Conservation (phyloP, 2,113 vertebrate species). For the Gasterosteus aculeatus region DNA sequence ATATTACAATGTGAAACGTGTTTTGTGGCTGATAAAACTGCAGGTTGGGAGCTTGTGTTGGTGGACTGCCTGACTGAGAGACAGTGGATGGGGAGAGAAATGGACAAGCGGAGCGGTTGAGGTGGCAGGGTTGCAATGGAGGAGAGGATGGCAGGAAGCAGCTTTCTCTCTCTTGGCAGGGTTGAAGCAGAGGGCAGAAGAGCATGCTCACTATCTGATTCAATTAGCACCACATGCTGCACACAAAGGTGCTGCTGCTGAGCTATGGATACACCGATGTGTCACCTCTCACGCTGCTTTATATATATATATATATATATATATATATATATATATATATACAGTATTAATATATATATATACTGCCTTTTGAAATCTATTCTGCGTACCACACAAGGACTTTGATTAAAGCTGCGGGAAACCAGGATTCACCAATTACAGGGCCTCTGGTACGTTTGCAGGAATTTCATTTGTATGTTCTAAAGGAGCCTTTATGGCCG, state of each 20-base stretch:
- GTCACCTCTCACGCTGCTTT: neutral
- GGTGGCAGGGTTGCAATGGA: slow-evolving; percentile 29
- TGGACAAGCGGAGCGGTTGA: neutral
- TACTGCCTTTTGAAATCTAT: neutral
- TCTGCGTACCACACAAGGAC: neutral
- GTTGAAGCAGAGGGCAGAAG: slow-evolving; percentile 32
- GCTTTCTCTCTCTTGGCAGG: slow-evolving; percentile 34
- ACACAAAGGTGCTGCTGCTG: slow-evolving; percentile 4
- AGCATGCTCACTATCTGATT: slow-evolving; percentile 33
- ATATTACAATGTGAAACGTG: slow-evolving; percentile 4
- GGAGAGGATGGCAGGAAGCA: slow-evolving; percentile 15
- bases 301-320: neutral
- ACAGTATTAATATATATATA: neutral
- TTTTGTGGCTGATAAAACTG: slow-evolving; percentile 29
- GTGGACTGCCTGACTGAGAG: slow-evolving; percentile 11
- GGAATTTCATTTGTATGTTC: neutral
- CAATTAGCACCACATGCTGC: slow-evolving; percentile 23
- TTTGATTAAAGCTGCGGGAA: slow-evolving; percentile 10
- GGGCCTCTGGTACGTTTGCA: neutral
- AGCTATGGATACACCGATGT: neutral
- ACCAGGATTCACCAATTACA: neutral
- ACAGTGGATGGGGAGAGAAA: neutral
- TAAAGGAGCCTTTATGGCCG: neutral
- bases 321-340: neutral
- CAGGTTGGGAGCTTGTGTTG: slow-evolving; percentile 49